Evolutionary conservation across 2,113 vertebrate genomes (phyloP).

Genomic region (Halcyon senegalensis): DNA sequence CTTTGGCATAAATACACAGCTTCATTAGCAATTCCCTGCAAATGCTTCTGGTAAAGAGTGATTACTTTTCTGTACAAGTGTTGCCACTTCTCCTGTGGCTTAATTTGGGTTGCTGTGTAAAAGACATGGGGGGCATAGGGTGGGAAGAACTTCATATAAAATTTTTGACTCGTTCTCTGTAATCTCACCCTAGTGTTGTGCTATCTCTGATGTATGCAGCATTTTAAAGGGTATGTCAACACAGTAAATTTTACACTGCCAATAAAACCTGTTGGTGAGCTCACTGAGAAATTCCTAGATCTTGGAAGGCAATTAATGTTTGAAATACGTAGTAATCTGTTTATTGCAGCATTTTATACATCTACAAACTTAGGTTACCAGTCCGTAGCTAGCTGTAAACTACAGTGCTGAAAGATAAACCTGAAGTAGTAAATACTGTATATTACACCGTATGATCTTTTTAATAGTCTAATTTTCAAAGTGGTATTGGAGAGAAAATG

Average conservation of each 20-base stretch:
- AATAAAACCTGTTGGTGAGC: conserved; percentile 68
- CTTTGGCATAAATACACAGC: background rate
- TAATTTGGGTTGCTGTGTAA: conserved; percentile 7
- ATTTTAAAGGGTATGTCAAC: conserved; percentile 66
- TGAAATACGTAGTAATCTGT: conserved; percentile 74
- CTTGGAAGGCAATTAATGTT: conserved; percentile 61
- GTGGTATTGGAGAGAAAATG: background rate
- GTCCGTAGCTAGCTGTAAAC: conserved; percentile 44
- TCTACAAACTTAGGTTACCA: conserved; percentile 35
- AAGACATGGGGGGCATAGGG: background rate
- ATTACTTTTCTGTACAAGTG: background rate
- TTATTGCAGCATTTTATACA: conserved; percentile 69
- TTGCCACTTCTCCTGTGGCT: background rate
- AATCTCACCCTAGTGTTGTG: conserved; percentile 20
- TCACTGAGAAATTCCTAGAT: conserved; percentile 66
- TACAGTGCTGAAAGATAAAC: conserved; percentile 22
- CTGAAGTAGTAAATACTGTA: conserved; percentile 1
- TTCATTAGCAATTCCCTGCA: background rate
- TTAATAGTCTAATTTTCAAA: conserved; percentile 21
- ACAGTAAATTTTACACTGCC: conserved; percentile 64
- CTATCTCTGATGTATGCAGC: conserved; percentile 31
- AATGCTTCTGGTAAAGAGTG: background rate
- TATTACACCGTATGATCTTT: background rate
- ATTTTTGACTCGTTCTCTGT: background rate
- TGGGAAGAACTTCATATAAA: conserved; percentile 2